Conservation (phyloP, 2,113 vertebrate species). For the Ancistrus triradiatus region DNA sequence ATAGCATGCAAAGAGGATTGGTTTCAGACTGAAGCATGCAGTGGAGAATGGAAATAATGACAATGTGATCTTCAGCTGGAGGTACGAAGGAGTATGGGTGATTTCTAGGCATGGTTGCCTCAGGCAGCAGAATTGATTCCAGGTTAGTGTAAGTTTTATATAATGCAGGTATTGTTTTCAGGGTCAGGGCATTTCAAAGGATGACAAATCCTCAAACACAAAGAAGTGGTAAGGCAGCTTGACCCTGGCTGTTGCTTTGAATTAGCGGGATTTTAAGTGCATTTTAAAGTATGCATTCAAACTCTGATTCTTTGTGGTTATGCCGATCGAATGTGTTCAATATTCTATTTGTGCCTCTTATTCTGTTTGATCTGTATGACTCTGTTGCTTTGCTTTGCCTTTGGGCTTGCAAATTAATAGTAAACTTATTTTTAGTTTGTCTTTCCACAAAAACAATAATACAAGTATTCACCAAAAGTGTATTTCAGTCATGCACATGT, state of each 20-base stretch:
- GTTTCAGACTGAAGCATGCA: conserved; percentile 16
- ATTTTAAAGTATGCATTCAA: too few relatives aligned
- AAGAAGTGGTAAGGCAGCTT: neutral
- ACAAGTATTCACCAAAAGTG: too few relatives aligned
- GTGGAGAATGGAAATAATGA: conserved; percentile 56
- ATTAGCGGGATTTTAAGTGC: too few relatives aligned
- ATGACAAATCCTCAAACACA: conserved; percentile 15
- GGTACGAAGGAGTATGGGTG: conserved; percentile 52
- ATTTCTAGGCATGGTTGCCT: conserved; percentile 64
- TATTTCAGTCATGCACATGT: too few relatives aligned
- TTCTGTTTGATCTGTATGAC: neutral
- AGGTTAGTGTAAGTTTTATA: conserved; percentile 48
- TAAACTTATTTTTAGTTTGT: neutral
- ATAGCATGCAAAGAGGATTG: conserved; percentile 3
- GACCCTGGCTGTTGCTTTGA: too few relatives aligned
- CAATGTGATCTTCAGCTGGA: conserved; percentile 50
- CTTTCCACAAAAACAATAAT: neutral
- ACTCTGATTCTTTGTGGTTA: too few relatives aligned
- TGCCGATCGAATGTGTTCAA: too few relatives aligned
- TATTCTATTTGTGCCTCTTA: too few relatives aligned
- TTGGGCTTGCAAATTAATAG: neutral
- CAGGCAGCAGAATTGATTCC: conserved; percentile 58
- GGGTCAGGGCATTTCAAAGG: conserved; percentile 27
- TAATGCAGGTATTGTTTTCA: too few relatives aligned
- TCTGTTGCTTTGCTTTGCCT: neutral